A percentile compares a stretch with the other conserved stretches of the same genome.
phyloP scores from a whole-genome alignment of 2,797 vertebrate genomes.

The Chloroceryle inda region DNA sequence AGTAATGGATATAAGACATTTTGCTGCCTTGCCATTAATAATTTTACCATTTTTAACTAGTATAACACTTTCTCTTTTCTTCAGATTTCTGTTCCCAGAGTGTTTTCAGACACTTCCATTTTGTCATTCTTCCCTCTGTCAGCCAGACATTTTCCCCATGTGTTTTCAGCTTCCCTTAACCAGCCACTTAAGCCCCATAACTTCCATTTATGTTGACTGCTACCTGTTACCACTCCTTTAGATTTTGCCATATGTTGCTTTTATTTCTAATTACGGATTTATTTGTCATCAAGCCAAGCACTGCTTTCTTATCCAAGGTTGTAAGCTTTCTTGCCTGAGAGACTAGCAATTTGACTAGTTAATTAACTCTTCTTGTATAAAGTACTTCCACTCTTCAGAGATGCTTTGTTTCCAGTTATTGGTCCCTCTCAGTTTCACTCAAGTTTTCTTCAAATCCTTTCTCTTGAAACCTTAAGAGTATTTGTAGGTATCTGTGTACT shows the following conservation, averaged over 20 bases:
- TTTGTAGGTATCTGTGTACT: neutral
- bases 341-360: neutral
- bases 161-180: neutral
- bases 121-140: neutral
- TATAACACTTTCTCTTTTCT: neutral
- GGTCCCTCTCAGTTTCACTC: neutral
- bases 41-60: neutral
- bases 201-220: conserved; percentile 18
- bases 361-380: neutral
- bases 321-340: neutral
- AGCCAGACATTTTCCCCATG: neutral
- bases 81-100: neutral
- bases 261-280: conserved; percentile 42
- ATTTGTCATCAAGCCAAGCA: neutral
- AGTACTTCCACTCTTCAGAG: neutral
- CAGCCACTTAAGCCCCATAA: neutral
- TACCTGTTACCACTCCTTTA: conserved; percentile 36
- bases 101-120: neutral
- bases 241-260: conserved; percentile 18
- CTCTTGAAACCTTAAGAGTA: neutral
- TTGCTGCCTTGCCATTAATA: neutral
- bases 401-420: neutral
- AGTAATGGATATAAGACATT: neutral
- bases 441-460: neutral
- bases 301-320: neutral